Evolutionary conservation across 35 echinoderm and acorn worm species (phyloP).

Genomic region (Holothuria glaberrima): DNA sequence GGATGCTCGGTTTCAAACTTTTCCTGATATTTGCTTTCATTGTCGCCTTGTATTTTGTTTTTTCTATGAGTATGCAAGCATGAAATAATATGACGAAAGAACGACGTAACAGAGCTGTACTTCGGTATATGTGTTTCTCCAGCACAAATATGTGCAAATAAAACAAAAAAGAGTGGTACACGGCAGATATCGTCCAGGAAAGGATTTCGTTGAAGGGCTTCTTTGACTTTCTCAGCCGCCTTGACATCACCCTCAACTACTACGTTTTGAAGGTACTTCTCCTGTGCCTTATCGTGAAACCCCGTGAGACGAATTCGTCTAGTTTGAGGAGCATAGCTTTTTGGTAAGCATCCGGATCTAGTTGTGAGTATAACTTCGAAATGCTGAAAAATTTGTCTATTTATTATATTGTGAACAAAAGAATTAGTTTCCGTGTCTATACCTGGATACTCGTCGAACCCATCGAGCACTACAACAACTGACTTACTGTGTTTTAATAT

Average conservation of each 20-base stretch:
- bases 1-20: neutral
- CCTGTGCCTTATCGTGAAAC: constrained; percentile 15
- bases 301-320: neutral
- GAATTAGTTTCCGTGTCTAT: neutral
- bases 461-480: neutral
- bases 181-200: constrained; percentile 17
- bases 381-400: neutral
- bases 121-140: neutral
- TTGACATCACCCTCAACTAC: neutral
- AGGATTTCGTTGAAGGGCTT: constrained; percentile 1
- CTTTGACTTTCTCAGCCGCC: neutral
- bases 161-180: constrained; percentile 27
- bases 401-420: neutral
- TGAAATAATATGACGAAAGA: constrained; percentile 26
- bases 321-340: neutral
- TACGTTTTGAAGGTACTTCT: neutral
- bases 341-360: neutral
- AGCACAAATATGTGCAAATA: neutral
- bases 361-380: constrained; percentile 21
- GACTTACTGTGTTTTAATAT: neutral
- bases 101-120: neutral
- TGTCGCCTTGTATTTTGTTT: neutral
- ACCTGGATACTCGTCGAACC: constrained; percentile 14
- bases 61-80: neutral
- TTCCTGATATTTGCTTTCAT: neutral